Base-by-base conservation (phyloP, 2,888 invertebrate genomes). In the Laothoe populi region DNA sequence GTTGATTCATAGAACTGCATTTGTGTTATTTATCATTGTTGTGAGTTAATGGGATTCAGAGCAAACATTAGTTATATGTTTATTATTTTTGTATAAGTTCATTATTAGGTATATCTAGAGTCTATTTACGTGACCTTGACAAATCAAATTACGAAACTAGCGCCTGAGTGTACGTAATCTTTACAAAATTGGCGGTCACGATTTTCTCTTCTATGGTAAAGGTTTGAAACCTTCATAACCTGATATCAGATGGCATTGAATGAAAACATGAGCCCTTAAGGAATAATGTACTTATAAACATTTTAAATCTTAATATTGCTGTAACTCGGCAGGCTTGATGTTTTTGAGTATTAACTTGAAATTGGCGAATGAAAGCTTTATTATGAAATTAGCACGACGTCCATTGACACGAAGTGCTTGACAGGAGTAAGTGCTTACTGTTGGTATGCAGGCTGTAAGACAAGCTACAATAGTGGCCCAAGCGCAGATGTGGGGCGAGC, bases 401-500 rank as follows among this genome's bases (percentile, higher is more conserved):
- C 1, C 19, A 19, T 26, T 49, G 16, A 8, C 10, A 16, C 31
- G 31, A 16, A 16, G 26, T 31, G 13, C 5, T 26, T 48, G 8
- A n/a, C 66, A 66, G 67, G 71, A 75, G 68, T 71, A 74, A 72
- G 75, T 82, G 76, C 71, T 77, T 76, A 80, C 75, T 82, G 79
- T 73, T 79, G 83, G 86, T 86, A 88, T 88, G 87, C 84, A 85
- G 79, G 79, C 79, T 81, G 82, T 82, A 86, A 79, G 78, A 76
- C 81, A 83, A 84, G 78, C 88, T 82, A 76, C 81, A 83, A 85
- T 78, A 89, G 83, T 82, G 79, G 81, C 68, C 72, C 82, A 79
- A 80, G 79, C 84, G 83, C 86, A 90, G 86, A 90, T 90, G 86
- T 87, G 84, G 89, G 86, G 84, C 86, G 87, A 83, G 78, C 76